phyloP scores from a whole-genome alignment of 2,888 invertebrate species.

The Aleiodes alternator region DNA sequence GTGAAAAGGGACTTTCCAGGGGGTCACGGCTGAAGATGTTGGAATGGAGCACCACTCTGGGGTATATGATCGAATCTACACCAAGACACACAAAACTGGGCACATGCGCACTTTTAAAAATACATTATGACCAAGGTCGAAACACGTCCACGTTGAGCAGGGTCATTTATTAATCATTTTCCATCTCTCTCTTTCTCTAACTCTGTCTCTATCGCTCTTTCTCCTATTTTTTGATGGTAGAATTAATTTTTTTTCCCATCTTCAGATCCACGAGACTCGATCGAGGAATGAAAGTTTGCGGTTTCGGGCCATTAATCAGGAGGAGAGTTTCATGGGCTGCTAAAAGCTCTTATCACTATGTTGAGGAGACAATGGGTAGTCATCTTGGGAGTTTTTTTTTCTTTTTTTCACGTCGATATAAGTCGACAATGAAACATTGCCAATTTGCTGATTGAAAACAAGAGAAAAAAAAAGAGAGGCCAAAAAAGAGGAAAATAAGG shows the following conservation, averaged over 20 bases:
- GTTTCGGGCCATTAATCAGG: conserved; percentile 1
- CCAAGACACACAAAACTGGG: conserved; percentile 43
- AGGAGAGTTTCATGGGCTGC: not conserved
- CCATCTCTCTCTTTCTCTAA: not conserved
- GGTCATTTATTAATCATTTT: conserved; percentile 31
- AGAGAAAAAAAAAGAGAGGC: not conserved
- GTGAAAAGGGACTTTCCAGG: conserved; percentile 71
- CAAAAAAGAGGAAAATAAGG: too few species aligned
- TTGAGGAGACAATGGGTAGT: conserved; percentile 16
- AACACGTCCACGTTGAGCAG: conserved; percentile 11
- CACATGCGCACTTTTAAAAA: conserved; percentile 52
- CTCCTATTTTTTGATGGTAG: not conserved
- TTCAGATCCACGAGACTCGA: not conserved
- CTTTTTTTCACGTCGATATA: not conserved
- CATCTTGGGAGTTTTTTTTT: not conserved
- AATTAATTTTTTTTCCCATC: not conserved
- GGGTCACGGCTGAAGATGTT: conserved; percentile 49
- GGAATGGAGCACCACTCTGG: conserved; percentile 50
- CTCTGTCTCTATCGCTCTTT: too few species aligned
- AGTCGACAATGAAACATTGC: not conserved
- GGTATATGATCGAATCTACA: conserved; percentile 65
- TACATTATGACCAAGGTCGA: conserved; percentile 41
- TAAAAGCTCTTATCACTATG: conserved; percentile 18
- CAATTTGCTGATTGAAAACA: conserved; percentile 13
- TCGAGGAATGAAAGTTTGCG: too few species aligned